Evolutionary conservation across 2,113 vertebrate species (phyloP).

Genomic region (Marmota monax): DNA sequence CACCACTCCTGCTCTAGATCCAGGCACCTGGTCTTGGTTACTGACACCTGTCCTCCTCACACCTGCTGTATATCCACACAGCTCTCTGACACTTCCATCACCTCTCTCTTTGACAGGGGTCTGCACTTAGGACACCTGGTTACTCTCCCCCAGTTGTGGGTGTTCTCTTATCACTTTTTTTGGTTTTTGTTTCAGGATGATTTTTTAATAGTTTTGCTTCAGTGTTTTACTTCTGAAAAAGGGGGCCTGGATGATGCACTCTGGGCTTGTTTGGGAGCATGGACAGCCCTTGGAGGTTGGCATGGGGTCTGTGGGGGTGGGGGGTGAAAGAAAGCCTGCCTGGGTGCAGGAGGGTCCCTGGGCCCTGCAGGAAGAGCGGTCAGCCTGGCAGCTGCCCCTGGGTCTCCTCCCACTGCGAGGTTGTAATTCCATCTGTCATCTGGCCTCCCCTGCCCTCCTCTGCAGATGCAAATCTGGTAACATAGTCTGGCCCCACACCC

Average conservation of each 20-base stretch:
- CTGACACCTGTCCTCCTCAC: too few species aligned
- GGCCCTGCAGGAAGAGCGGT: neutral
- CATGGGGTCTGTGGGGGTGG: too few species aligned
- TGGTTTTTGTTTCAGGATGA: neutral
- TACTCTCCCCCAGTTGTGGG: neutral
- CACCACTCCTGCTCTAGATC: too few species aligned
- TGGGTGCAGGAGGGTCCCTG: neutral
- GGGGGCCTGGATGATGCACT: neutral
- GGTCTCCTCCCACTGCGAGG: neutral
- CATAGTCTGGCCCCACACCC: neutral
- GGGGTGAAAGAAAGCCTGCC: neutral
- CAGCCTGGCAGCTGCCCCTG: neutral
- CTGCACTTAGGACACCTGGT: neutral
- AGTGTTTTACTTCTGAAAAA: neutral
- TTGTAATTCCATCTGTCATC: neutral
- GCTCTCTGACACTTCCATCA: too few species aligned
- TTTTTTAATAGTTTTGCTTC: neutral
- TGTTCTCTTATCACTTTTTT: neutral
- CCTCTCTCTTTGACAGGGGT: neutral
- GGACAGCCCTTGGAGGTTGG: neutral
- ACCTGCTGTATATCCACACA: too few species aligned
- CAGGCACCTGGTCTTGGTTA: too few species aligned
- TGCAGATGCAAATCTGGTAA: constrained; percentile 41
- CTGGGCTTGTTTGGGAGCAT: neutral
- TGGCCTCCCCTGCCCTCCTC: neutral